A percentile compares a stretch with the other conserved stretches of the same genome.
Conservation (phyloP, 1,140 invertebrate genomes). For the Phymastichus coffea region DNA sequence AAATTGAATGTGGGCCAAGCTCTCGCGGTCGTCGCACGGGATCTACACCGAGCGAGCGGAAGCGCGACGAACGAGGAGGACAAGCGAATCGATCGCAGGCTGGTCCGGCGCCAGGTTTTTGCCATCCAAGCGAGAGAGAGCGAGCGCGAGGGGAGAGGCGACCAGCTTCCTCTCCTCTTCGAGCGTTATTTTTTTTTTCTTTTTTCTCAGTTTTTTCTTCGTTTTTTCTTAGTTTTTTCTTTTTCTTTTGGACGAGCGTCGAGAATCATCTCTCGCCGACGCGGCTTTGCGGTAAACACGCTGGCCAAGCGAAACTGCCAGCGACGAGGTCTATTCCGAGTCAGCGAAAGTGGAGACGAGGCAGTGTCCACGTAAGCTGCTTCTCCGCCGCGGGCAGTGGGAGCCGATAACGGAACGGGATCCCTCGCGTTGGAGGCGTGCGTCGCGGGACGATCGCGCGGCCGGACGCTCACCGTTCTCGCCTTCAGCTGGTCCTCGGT, state of each 20-base stretch:
- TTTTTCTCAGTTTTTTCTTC: too few relatives aligned
- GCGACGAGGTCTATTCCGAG: neutral
- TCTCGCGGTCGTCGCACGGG: too few relatives aligned
- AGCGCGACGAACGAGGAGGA: neutral
- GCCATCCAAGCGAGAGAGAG: neutral
- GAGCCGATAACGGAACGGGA: neutral
- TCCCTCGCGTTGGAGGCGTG: neutral
- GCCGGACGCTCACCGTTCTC: slow-evolving; percentile 65
- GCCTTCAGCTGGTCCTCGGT: slow-evolving; percentile 85
- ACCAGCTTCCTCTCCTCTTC: too few relatives aligned
- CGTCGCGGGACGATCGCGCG: neutral
- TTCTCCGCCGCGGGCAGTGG: neutral
- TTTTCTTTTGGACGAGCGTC: too few relatives aligned
- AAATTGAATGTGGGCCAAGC: slow-evolving; percentile 26
- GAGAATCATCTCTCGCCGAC: too few relatives aligned
- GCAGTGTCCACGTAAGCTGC: too few relatives aligned
- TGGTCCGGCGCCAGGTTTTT: neutral
- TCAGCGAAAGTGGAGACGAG: slow-evolving; percentile 1
- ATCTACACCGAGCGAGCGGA: neutral
- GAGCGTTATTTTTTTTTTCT: too few relatives aligned
- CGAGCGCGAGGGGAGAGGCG: too few relatives aligned
- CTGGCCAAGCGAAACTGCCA: neutral
- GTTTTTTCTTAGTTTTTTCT: too few relatives aligned
- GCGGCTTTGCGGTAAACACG: neutral
- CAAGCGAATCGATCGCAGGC: neutral